phyloP scores from a whole-genome alignment of 2,888 invertebrate species.

The Choreutis nemorana region DNA sequence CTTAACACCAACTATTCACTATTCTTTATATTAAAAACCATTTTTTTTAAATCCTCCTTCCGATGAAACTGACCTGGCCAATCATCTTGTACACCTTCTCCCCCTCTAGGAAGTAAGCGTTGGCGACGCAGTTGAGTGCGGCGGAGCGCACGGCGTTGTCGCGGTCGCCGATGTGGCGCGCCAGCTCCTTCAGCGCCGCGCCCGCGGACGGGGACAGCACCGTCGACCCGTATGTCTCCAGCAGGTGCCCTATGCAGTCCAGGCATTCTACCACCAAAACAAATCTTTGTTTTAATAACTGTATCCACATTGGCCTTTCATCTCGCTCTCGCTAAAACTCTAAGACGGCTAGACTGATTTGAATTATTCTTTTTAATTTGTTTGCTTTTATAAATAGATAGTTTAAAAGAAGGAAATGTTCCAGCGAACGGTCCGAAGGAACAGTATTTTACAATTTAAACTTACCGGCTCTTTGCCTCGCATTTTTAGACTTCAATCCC shows the following conservation, averaged over 20 bases:
- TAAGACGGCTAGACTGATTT: too few species aligned
- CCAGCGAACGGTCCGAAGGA: too few species aligned
- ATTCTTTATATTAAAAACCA: too few species aligned
- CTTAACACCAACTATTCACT: too few species aligned
- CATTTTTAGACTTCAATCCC: conserved; percentile 95
- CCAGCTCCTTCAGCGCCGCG: conserved; percentile 87
- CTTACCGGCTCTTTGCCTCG: conserved; percentile 87
- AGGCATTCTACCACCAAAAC: conserved; percentile 75
- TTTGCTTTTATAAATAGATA: too few species aligned
- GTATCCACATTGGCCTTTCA: background rate
- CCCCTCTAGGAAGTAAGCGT: conserved; percentile 89
- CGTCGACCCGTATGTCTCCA: conserved; percentile 84
- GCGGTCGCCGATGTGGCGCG: conserved; percentile 93
- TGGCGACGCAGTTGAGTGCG: conserved; percentile 92
- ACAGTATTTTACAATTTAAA: too few species aligned
- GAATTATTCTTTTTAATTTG: too few species aligned
- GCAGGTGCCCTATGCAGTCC: conserved; percentile 86
- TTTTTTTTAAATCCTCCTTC: background rate
- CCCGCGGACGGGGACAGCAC: conserved; percentile 85
- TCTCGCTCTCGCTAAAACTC: too few species aligned
- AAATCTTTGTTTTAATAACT: too few species aligned
- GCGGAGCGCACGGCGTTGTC: conserved; percentile 97
- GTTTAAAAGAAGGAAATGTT: too few species aligned
- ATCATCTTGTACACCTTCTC: conserved; percentile 92
- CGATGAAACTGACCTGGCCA: conserved; percentile 72